phyloP scores from a whole-genome alignment of 2,113 vertebrate genomes.

The Gallinago paraguaiae region DNA sequence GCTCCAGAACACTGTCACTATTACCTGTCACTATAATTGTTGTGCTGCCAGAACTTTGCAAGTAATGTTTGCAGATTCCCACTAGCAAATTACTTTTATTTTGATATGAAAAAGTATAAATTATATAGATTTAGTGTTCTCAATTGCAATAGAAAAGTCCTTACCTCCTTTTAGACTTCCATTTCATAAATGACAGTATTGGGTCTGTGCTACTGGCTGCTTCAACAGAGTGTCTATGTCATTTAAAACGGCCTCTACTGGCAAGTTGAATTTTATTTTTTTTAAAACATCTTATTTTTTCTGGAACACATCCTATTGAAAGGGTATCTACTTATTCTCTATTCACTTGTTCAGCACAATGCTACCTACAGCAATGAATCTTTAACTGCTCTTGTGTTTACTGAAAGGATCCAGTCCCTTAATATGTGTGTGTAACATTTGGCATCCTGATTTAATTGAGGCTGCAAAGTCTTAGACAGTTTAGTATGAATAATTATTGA shows the following conservation, averaged over 20 bases:
- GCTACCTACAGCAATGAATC: background rate
- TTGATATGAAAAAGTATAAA: background rate
- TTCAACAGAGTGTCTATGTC: background rate
- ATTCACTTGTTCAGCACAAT: background rate
- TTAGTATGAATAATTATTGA: background rate
- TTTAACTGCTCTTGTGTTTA: background rate
- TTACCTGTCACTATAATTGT: background rate
- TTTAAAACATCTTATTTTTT: background rate
- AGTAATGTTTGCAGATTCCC: background rate
- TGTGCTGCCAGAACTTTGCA: background rate
- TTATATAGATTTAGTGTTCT: background rate
- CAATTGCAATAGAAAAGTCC: background rate
- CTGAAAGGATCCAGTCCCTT: background rate
- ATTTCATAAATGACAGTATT: background rate
- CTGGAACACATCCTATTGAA: background rate
- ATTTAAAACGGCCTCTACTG: background rate
- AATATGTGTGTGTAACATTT: background rate
- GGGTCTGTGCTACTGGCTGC: background rate
- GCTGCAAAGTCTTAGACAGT: background rate
- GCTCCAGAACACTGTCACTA: background rate
- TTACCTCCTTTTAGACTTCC: background rate
- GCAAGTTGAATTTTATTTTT: background rate
- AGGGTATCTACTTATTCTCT: background rate
- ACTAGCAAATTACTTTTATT: conserved; percentile 7
- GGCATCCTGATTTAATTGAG: background rate